Base-by-base conservation (phyloP, 1,140 invertebrate genomes). In the Wiebesia pumilae region DNA sequence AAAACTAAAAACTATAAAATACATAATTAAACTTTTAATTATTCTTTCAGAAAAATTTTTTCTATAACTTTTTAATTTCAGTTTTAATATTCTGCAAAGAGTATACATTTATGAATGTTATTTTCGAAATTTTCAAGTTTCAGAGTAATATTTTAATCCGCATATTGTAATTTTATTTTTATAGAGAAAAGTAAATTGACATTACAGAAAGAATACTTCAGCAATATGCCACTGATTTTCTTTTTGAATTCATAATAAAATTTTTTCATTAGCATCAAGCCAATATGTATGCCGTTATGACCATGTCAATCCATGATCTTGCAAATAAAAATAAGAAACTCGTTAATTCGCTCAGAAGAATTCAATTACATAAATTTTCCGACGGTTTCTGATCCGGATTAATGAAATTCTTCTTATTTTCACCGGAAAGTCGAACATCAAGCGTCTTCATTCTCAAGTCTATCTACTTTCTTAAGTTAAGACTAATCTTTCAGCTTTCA, bases 361-460 rank as follows among this genome's bases (percentile, higher is more conserved):
- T 90, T 90, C 89, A 89, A 91, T 91, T 90, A 91, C 85, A 89
- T 89, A 87, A 90, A 91, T 89, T 90, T 88, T 80, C 84, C 81
- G 73, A 62, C 80, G 87, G 90, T 88, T 89, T 87, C 89, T 85
- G 85, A 33, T 78, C 83, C 67, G 83, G 79, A 88, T 88, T 89
- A 87, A 84, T 86, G 80, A 86, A 89, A 87, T 83, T 73, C 38
- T 83, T 69, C 81, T 83, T 73, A 69, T 73, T 83, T 81, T 81
- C 40, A 47, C 62, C 65, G 67, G 81, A 38, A 81, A 81, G 62
- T 65, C 47, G 47, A 54, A 54, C 51, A 65, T 62, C 21, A 65
- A 62, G 3, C 33, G 21, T 27, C 30, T 65, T 65, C 54, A 16
- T 38, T 33, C 30, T 79, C 19, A 24, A 38, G 24, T 27, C 30